Evolutionary conservation across 2,888 invertebrate genomes (phyloP).

Genomic region (Chaetogeoica ovagalla): DNA sequence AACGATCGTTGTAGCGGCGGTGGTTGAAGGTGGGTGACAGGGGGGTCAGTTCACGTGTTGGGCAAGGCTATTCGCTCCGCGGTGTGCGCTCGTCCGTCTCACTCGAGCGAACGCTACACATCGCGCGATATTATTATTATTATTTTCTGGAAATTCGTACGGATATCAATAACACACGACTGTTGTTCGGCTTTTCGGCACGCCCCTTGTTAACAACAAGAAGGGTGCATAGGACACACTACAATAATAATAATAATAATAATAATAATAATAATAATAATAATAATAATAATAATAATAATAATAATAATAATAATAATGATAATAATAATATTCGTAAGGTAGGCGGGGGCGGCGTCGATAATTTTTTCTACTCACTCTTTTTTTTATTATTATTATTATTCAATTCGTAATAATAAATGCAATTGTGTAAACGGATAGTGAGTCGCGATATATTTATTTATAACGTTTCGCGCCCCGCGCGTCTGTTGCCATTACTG

Average conservation of each 20-base stretch:
- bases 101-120: too few relatives aligned
- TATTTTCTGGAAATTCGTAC: neutral
- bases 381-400: neutral
- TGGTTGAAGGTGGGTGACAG: too few relatives aligned
- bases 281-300: too few relatives aligned
- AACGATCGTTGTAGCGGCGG: too few relatives aligned
- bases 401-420: slow-evolving; percentile 42
- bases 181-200: neutral
- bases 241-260: too few relatives aligned
- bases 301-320: too few relatives aligned
- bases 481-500: too few relatives aligned
- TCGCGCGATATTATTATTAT: too few relatives aligned
- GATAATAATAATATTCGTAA: slow-evolving; percentile 6
- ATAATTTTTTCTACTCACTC: slow-evolving; percentile 8
- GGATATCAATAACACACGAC: neutral
- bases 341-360: slow-evolving; percentile 45
- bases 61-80: too few relatives aligned
- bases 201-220: slow-evolving; percentile 20
- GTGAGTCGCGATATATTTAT: neutral
- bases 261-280: too few relatives aligned
- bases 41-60: too few relatives aligned
- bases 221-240: neutral
- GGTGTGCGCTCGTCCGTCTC: too few relatives aligned
- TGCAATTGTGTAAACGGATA: slow-evolving; percentile 39
- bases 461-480: slow-evolving; percentile 16